Evolutionary conservation across 2,113 vertebrate species (phyloP), one percentile per base, ranked within the genome.

Genomic region (Cichladusa arquata): DNA sequence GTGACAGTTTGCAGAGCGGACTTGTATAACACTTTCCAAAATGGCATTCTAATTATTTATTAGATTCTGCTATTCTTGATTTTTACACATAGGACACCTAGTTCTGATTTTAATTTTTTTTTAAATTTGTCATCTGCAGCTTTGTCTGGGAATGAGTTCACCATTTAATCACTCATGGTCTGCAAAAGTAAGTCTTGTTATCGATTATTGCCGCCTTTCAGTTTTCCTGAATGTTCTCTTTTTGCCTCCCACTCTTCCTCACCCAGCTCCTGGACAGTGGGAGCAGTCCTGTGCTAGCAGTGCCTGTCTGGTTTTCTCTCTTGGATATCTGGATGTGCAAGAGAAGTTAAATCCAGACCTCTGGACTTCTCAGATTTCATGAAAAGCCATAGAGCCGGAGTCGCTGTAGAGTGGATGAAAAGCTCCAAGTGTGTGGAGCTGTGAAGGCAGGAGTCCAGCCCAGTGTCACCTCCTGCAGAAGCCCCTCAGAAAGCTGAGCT

Each of bases 131-230:
- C 73, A 60, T n/a, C 57, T 82, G 40, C 33, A 81, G 8, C 40
- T 89, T 89, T 5, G 2, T 67, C 44, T 92, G 87, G 40, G 53
- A 82, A 61, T 28, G 47, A 89, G 54, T 65, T 87, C 80, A 65
- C 57, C 26, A 10, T 51, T 92, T 65, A 64, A 61, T 78, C 4
- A 2, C 61, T 89, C 4, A 0, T 22, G 53, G 44, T 79, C 66
- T 91, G 45, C 62, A 80, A 34, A 93, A 86, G 15, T 29, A 17
- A 76, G 38, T 65, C 45, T 48, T 48, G 8, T 31, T 79, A 65
- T 65, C 0, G 2, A 76, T 71, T 74, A 64, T 31, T 60, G 69
- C 31, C 57, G 84, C 44, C 57, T 92, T 58, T 81, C 54, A 1
- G 23, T 76, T 87, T 51, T 1, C 1, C 78, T 91, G 60, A 60